Evolutionary conservation across 2,797 vertebrate genomes (phyloP).

Genomic region (Scleropages formosus): DNA sequence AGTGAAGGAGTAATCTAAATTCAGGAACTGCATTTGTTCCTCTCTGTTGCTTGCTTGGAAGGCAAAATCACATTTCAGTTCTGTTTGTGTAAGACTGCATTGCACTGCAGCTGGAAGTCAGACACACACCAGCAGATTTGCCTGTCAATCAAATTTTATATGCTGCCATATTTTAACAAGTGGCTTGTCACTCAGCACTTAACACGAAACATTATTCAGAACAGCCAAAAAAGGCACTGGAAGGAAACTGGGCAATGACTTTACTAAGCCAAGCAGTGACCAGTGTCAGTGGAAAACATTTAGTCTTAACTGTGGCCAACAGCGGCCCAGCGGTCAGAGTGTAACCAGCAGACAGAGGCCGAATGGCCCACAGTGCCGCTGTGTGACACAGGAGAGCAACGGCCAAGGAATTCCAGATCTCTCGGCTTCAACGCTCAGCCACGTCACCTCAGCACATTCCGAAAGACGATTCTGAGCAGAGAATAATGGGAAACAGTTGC

Average conservation of each 20-base stretch:
- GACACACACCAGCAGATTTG: background rate
- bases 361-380: no score
- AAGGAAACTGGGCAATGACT: background rate
- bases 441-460: no score
- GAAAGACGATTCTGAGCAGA: no score
- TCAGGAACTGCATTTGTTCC: constrained; percentile 42
- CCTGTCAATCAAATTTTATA: background rate
- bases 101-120: background rate
- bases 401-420: no score
- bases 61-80: constrained; percentile 43
- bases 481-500: no score
- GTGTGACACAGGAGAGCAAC: no score
- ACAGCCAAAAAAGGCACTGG: background rate
- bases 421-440: no score
- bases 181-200: background rate
- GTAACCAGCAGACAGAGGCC: no score
- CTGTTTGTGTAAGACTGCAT: constrained; percentile 33
- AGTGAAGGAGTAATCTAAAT: constrained; percentile 37
- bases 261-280: background rate
- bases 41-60: constrained; percentile 27
- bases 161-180: background rate
- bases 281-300: no score
- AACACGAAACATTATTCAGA: background rate
- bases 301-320: no score
- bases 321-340: no score